Evolutionary conservation across 2,797 vertebrate genomes (phyloP).

Genomic region (Vireo griseus): DNA sequence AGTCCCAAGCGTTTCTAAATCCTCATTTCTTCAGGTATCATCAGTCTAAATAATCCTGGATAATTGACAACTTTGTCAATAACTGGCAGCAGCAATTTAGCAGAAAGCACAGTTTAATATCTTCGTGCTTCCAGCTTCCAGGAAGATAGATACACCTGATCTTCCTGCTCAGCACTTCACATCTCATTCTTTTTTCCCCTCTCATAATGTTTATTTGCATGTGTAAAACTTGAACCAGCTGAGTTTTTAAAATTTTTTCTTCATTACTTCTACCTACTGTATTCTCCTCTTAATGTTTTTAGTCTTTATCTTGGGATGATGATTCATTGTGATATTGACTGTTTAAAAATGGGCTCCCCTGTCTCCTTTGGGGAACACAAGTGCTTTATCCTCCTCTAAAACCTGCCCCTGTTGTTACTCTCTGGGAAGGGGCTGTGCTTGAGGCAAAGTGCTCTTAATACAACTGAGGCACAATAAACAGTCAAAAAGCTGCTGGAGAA

Average conservation of each 20-base stretch:
- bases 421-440: not conserved
- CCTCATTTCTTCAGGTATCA: conserved; percentile 3
- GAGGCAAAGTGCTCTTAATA: not conserved
- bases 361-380: not conserved
- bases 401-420: not conserved
- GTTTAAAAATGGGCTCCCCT: not conserved
- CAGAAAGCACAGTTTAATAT: conserved; percentile 38
- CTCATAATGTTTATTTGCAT: not conserved
- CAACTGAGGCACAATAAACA: not conserved
- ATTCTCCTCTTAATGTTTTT: not conserved
- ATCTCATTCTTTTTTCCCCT: not conserved
- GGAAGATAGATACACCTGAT: conserved; percentile 31
- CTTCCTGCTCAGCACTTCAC: not conserved
- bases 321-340: not conserved
- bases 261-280: not conserved
- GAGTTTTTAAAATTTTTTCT: not conserved
- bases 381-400: not conserved
- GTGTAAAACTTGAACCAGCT: not conserved
- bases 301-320: not conserved
- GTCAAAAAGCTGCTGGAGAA: not conserved
- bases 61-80: conserved; percentile 59
- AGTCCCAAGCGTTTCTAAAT: conserved; percentile 19
- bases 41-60: conserved; percentile 32
- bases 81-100: conserved; percentile 41
- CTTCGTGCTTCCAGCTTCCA: not conserved